Evolutionary conservation across 2,888 invertebrate genomes (phyloP).

Genomic region (Drosophila gaucha): DNA sequence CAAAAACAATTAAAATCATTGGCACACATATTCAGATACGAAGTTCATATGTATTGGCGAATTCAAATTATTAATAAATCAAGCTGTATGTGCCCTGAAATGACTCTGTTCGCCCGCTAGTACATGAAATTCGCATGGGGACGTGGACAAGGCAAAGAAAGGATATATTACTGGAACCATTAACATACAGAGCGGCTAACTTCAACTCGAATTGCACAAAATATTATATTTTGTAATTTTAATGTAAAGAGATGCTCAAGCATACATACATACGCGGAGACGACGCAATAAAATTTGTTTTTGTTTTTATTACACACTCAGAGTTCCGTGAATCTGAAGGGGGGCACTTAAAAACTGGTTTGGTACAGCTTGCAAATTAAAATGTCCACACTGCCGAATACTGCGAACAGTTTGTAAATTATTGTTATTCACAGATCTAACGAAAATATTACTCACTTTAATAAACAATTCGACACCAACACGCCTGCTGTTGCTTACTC

Average conservation of each 20-base stretch:
- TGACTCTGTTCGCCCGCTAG: conserved; percentile 24
- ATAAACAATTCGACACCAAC: conserved; percentile 45
- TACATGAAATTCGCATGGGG: conserved; percentile 10
- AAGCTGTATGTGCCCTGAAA: conserved; percentile 55
- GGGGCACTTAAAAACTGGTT: conserved; percentile 41
- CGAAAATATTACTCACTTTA: conserved; percentile 46
- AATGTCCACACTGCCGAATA: conserved; percentile 2
- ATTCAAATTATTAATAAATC: conserved; percentile 73
- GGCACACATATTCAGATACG: conserved; percentile 7
- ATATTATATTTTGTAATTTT: conserved; percentile 34
- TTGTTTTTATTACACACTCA: conserved; percentile 65
- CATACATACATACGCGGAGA: conserved; percentile 21
- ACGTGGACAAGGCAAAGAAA: conserved; percentile 16
- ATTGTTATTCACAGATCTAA: conserved; percentile 22
- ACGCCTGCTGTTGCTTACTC: conserved; percentile 31
- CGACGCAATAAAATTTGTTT: conserved; percentile 62
- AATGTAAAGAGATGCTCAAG: conserved; percentile 11
- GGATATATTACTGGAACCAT: conserved; percentile 3
- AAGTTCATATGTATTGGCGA: conserved; percentile 30
- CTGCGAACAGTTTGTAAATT: conserved; percentile 3
- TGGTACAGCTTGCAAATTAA: conserved; percentile 9
- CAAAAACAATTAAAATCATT: conserved; percentile 37
- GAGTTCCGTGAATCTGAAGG: conserved; percentile 10
- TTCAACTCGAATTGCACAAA: conserved; percentile 3
- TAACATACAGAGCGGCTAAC: conserved; percentile 1